Evolutionary conservation across 2,888 invertebrate species (phyloP).

Genomic region (Nephrotoma flavescens): DNA sequence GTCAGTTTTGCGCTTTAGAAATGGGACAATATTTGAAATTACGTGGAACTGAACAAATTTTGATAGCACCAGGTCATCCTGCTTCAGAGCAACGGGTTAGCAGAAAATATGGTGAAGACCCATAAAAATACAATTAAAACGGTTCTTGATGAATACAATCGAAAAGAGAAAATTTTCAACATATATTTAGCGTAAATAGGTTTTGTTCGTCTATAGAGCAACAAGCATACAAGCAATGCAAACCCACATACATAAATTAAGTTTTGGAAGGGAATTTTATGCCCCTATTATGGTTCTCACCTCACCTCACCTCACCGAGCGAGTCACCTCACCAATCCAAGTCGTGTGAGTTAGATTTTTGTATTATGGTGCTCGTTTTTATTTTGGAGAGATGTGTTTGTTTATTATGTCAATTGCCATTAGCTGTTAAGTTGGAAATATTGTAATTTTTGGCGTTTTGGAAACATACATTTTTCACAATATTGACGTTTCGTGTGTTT

Average conservation of each 20-base stretch:
- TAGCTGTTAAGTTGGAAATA: no score
- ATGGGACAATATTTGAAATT: not conserved
- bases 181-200: not conserved
- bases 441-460: no score
- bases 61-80: not conserved
- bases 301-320: no score
- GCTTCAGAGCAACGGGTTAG: not conserved
- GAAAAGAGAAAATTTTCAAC: not conserved
- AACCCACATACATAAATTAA: not conserved
- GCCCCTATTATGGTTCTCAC: no score
- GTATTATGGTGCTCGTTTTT: no score
- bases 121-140: not conserved
- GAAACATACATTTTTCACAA: no score
- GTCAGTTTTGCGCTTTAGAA: not conserved
- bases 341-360: no score
- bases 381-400: no score
- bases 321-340: no score
- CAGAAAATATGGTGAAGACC: not conserved
- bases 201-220: not conserved
- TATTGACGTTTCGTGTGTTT: no score
- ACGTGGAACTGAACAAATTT: not conserved
- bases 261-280: not conserved
- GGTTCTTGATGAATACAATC: no score
- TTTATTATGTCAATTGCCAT: no score
- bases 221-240: not conserved